phyloP scores from a whole-genome alignment of 1,140 invertebrate species.

The Halotydeus destructor region DNA sequence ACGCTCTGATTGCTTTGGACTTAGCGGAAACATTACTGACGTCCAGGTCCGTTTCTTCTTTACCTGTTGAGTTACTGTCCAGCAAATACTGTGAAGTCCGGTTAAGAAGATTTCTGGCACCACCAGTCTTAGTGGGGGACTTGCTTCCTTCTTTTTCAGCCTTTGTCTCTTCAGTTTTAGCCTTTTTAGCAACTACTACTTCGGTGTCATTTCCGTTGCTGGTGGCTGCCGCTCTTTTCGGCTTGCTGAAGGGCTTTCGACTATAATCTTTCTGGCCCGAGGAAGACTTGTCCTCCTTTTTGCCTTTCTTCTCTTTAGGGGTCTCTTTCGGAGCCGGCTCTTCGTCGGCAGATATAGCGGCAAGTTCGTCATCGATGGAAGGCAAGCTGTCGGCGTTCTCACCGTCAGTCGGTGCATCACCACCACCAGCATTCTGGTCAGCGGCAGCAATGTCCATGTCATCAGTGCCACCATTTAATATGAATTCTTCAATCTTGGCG shows the following conservation, averaged over 20 bases:
- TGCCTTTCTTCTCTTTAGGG: neutral
- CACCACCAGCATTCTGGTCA: neutral
- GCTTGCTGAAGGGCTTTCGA: conserved; percentile 11
- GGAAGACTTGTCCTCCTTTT: neutral
- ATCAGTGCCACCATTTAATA: conserved; percentile 25
- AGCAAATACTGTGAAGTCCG: conserved; percentile 10
- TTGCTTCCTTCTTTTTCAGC: conserved; percentile 3
- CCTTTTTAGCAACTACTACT: conserved; percentile 1
- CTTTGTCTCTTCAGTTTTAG: neutral
- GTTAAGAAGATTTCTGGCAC: conserved; percentile 5
- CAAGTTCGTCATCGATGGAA: conserved; percentile 26
- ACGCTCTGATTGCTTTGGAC: conserved; percentile 66
- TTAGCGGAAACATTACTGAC: conserved; percentile 23
- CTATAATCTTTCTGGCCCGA: conserved; percentile 13
- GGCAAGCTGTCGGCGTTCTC: conserved; percentile 16
- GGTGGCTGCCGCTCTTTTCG: neutral
- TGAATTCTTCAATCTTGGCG: conserved; percentile 60
- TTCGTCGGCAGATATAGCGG: conserved; percentile 21
- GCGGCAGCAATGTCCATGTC: neutral
- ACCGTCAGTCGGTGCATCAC: neutral
- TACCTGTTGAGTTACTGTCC: conserved; percentile 1
- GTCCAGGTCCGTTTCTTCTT: conserved; percentile 7
- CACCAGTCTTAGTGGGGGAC: neutral
- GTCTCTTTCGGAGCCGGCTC: neutral
- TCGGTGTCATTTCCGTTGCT: conserved; percentile 1